phyloP scores from a whole-genome alignment of 2,113 vertebrate species.

The Ariopsis seemanni region DNA sequence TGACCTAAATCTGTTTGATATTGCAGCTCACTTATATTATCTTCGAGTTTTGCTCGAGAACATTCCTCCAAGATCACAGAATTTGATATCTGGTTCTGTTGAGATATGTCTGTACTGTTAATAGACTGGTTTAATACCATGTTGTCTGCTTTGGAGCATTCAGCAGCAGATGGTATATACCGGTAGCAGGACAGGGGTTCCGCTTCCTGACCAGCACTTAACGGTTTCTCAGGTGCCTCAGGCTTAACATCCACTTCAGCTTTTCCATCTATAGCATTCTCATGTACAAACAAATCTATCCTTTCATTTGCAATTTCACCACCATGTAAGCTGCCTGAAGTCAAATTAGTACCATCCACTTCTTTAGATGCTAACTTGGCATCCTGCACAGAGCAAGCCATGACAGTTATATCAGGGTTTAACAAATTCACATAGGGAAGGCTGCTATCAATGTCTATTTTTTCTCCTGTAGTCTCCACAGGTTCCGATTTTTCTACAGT shows the following conservation, averaged over 20 bases:
- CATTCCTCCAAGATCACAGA: slow-evolving; percentile 3
- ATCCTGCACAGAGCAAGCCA: slow-evolving; percentile 2
- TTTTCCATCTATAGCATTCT: neutral
- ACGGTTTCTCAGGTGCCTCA: slow-evolving; percentile 2
- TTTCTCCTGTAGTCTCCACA: neutral
- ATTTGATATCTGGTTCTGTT: slow-evolving; percentile 20
- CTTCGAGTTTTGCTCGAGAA: slow-evolving; percentile 42
- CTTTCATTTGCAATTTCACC: slow-evolving; percentile 18
- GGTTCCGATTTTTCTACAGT: neutral
- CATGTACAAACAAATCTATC: neutral
- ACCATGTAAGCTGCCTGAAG: neutral
- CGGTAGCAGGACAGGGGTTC: neutral
- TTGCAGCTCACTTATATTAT: slow-evolving; percentile 37
- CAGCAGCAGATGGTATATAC: slow-evolving; percentile 10
- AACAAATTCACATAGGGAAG: neutral
- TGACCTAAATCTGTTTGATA: slow-evolving; percentile 46
- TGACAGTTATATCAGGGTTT: neutral
- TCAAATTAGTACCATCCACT: neutral
- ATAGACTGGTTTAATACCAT: neutral
- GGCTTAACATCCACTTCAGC: neutral
- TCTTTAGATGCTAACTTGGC: neutral
- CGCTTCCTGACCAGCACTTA: neutral
- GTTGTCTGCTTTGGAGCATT: neutral
- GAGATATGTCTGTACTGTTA: neutral
- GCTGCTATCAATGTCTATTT: neutral